phyloP scores from a whole-genome alignment of 2,888 invertebrate genomes.

The Coenonympha arcania region DNA sequence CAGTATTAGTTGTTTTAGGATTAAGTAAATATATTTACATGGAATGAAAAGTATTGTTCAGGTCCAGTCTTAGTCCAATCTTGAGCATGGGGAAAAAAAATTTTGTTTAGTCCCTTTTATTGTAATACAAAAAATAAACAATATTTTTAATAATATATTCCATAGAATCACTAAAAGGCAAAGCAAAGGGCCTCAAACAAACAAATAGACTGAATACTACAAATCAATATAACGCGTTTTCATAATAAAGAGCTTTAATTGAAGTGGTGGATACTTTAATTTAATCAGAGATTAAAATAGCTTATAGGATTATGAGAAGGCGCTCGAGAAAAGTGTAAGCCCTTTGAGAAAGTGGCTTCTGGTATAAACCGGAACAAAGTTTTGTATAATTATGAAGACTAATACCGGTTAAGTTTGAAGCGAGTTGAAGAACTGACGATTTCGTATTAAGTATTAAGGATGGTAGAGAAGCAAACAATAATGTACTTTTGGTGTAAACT shows the following conservation, averaged over 20 bases:
- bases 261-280: not conserved
- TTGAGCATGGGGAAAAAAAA: no score
- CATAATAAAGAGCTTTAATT: not conserved
- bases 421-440: not conserved
- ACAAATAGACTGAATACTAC: no score
- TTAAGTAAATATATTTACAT: no score
- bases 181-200: no score
- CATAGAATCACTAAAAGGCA: no score
- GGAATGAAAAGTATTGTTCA: no score
- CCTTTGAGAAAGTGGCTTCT: not conserved
- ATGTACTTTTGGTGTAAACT: no score
- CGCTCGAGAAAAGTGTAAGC: not conserved
- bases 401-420: not conserved
- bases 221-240: not conserved
- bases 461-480: not conserved
- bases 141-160: no score
- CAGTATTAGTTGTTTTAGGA: no score
- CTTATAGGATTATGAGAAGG: constrained; percentile 3
- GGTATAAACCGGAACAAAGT: constrained; percentile 3
- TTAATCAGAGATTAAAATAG: constrained; percentile 8
- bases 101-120: no score
- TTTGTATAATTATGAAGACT: not conserved
- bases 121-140: no score
- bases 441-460: not conserved
- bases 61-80: no score